These are phyloP conservation scores for Folsomia candida DNA, from an alignment of 2,888 invertebrate genomes.

Conservation along the genomic window DNA sequence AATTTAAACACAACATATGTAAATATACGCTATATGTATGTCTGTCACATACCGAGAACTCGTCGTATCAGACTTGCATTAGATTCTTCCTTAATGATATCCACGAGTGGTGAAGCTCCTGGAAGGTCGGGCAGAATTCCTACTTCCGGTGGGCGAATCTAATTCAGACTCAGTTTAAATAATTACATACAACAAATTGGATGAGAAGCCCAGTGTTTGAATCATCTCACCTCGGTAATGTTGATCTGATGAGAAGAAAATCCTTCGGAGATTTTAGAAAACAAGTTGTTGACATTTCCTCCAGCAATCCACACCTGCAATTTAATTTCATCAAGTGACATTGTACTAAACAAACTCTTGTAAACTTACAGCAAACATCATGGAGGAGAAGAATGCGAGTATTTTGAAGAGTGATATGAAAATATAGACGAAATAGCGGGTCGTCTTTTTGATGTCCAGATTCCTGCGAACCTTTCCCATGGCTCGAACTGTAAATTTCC, in stretches of 20 bases:
- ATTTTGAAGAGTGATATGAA: conserved; percentile 92
- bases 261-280: conserved; percentile 69
- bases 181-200: not conserved
- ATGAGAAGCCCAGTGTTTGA: not conserved
- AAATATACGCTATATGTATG: conserved; percentile 77
- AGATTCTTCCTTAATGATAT: conserved; percentile 46
- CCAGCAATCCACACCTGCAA: conserved; percentile 75
- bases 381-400: conserved; percentile 70
- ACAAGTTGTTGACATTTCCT: conserved; percentile 73
- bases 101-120: conserved; percentile 61
- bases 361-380: conserved; percentile 69
- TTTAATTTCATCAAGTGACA: too few species aligned
- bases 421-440: conserved; percentile 85
- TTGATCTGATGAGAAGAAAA: conserved; percentile 77
- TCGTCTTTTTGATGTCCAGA: conserved; percentile 61
- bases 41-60: too few species aligned
- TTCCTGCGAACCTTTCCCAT: conserved; percentile 76
- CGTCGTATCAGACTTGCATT: conserved; percentile 38
- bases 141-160: conserved; percentile 35
- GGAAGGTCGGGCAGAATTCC: conserved; percentile 66
- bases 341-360: too few species aligned
- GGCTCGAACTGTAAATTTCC: conserved; percentile 53
- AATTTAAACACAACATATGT: conserved; percentile 85
- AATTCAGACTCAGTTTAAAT: not conserved
- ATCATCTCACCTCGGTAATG: conserved; percentile 65